These are phyloP conservation scores for Barbus barbus DNA, from an alignment of 2,113 vertebrate species.

Conservation along the genomic window DNA sequence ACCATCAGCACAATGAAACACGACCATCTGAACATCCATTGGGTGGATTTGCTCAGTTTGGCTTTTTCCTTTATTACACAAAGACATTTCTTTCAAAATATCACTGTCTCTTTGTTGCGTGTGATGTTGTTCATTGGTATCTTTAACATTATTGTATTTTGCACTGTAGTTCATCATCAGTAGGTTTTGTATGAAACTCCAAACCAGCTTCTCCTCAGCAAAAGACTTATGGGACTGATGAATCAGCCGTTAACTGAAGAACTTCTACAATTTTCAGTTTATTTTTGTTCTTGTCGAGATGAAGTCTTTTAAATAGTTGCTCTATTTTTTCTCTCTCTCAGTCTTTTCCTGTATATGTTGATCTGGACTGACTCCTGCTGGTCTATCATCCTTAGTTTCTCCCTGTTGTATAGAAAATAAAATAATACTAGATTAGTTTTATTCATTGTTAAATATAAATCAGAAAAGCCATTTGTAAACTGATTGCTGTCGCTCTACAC, in stretches of 20 bases:
- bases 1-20: conserved; percentile 74
- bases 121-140: neutral
- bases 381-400: neutral
- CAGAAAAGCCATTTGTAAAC: too few relatives aligned
- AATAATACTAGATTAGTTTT: too few relatives aligned
- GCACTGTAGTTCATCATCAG: conserved; percentile 20
- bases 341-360: neutral
- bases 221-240: neutral
- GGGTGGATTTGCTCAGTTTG: conserved; percentile 61
- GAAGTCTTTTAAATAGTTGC: neutral
- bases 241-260: neutral
- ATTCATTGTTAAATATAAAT: too few relatives aligned
- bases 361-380: neutral
- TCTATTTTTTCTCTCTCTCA: neutral
- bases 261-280: neutral
- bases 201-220: neutral
- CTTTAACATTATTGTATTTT: neutral
- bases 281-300: neutral
- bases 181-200: neutral
- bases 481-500: too few relatives aligned
- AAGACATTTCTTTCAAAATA: neutral
- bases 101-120: neutral
- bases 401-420: too few relatives aligned
- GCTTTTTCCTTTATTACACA: neutral
- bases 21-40: conserved; percentile 79